phyloP scores from a whole-genome alignment of 2,888 invertebrate genomes.

The Papilio elwesi region DNA sequence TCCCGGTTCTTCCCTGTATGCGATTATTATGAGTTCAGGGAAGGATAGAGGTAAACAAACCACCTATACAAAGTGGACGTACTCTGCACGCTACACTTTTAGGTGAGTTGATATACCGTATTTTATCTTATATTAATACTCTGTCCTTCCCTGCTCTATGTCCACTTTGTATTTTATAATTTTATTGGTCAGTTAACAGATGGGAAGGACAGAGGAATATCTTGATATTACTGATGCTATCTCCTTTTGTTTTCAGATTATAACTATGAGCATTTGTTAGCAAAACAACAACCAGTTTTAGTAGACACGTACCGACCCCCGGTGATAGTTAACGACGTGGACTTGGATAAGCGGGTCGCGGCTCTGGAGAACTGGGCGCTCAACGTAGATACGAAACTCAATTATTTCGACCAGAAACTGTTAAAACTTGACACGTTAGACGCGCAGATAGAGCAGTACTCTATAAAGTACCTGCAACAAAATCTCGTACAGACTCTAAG shows the following conservation, averaged over 20 bases:
- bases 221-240: slow-evolving; percentile 36
- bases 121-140: slow-evolving; percentile 67
- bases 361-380: slow-evolving; percentile 78
- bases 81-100: slow-evolving; percentile 73
- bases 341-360: slow-evolving; percentile 66
- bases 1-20: slow-evolving; percentile 66
- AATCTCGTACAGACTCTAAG: slow-evolving; percentile 83
- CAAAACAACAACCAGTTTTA: slow-evolving; percentile 51
- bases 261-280: slow-evolving; percentile 58
- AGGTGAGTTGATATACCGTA: slow-evolving; percentile 72
- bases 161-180: slow-evolving; percentile 42
- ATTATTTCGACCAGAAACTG: slow-evolving; percentile 82
- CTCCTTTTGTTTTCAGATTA: slow-evolving; percentile 70
- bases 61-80: slow-evolving; percentile 80
- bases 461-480: slow-evolving; percentile 81
- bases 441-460: slow-evolving; percentile 78
- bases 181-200: slow-evolving; percentile 50
- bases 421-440: slow-evolving; percentile 76
- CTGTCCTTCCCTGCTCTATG: slow-evolving; percentile 86
- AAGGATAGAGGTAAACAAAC: slow-evolving; percentile 77
- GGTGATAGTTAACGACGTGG: slow-evolving; percentile 62
- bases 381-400: slow-evolving; percentile 80
- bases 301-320: slow-evolving; percentile 67
- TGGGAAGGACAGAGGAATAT: slow-evolving; percentile 78
- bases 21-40: slow-evolving; percentile 57